Base-by-base conservation (phyloP, 2,113 vertebrate genomes). In the Silurus meridionalis region DNA sequence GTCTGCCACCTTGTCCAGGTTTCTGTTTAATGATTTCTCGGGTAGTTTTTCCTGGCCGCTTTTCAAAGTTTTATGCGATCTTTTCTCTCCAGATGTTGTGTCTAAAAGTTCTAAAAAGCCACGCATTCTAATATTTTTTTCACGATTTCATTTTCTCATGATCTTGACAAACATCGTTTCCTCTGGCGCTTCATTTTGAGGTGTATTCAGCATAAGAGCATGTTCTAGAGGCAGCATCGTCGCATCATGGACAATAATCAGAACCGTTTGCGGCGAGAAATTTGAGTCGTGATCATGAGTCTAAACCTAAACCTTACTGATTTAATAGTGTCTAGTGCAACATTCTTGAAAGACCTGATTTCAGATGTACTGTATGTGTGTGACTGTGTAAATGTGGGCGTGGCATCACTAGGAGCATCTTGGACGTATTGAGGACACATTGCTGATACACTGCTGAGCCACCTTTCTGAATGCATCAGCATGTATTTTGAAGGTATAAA, bases 391-490 rank as follows among this genome's bases (percentile, higher is more conserved):
- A 61, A 17, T 19, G 37, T 11, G 23, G 23, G 53, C 37, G 19
- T 60, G 5, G 8, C 17, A 10, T 53, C 74, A 77, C 50, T n/a
- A 14, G 7, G 25, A 71, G 5, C 71, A 25, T 67, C 25, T 11
- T 52, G 19, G 80, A 85, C 74, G 9, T 52, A 69, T 15, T 77
- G 74, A 77, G 50, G 25, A n/a, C 77, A 67, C 74, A 28, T 19
- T 37, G 37, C 69, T 48, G 37, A 72, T 10, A 48, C 28, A 37
- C 8, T 3, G 17, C 50, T 77, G 60, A 66, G 10, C 52, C 13
- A 55, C 61, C 5, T 28, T 6, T 2, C 46, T 13, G 8, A 6
- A 5, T 1, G 17, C 0, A 80, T 79, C 75, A 66, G 74, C 10
- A 69, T 71, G 25, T 77, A 11, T 86, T 25, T 23, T 60, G 14